Conservation (phyloP, 2,888 invertebrate genomes). For the Meloe dianella region DNA sequence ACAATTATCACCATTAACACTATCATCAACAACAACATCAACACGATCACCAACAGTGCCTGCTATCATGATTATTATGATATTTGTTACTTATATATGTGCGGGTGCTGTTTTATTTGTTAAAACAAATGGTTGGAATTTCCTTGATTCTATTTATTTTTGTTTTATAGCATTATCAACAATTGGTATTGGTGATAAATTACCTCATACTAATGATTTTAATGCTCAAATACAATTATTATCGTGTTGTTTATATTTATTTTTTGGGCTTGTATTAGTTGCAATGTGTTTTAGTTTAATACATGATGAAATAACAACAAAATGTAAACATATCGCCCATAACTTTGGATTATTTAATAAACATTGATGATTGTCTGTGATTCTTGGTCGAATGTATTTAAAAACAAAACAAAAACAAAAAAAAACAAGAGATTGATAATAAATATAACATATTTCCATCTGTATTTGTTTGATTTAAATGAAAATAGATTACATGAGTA, state of each 20-base stretch:
- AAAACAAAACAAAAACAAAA: neutral
- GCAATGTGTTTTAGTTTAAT: constrained; percentile 86
- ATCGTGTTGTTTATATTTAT: constrained; percentile 79
- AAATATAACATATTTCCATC: neutral
- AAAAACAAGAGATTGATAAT: neutral
- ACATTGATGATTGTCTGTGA: constrained; percentile 54
- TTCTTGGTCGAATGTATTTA: neutral
- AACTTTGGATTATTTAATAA: constrained; percentile 71
- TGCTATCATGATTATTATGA: constrained; percentile 66
- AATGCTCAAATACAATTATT: constrained; percentile 74
- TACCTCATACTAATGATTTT: constrained; percentile 62
- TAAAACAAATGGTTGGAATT: constrained; percentile 81
- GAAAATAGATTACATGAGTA: too few relatives aligned
- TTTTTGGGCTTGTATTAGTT: constrained; percentile 79
- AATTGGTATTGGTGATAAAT: constrained; percentile 80
- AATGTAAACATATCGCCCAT: constrained; percentile 74
- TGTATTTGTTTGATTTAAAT: too few relatives aligned
- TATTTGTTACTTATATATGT: constrained; percentile 76
- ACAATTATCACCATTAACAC: constrained; percentile 56
- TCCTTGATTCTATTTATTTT: constrained; percentile 82
- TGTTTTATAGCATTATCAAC: constrained; percentile 85
- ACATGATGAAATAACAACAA: constrained; percentile 78
- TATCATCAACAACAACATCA: constrained; percentile 47
- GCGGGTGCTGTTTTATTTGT: constrained; percentile 79
- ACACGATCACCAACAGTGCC: constrained; percentile 62